These are phyloP conservation scores for Siphlonurus alternatus DNA, from an alignment of 2,888 invertebrate species.

Conservation along the genomic window DNA sequence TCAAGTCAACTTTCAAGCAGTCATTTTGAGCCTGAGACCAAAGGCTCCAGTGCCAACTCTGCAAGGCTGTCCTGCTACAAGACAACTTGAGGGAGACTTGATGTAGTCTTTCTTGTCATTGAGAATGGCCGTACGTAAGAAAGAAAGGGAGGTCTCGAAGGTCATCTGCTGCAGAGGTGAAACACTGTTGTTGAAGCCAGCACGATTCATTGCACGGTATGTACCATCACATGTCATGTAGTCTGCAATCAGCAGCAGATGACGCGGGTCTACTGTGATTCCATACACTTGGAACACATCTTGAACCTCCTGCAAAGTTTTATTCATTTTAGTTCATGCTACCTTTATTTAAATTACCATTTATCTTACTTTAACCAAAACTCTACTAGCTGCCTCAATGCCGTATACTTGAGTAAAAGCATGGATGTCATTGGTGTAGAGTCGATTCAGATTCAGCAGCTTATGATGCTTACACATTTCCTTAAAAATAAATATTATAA, in stretches of 20 bases:
- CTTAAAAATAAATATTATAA: conserved; percentile 28
- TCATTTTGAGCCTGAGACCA: conserved; percentile 16
- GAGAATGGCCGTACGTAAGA: conserved; percentile 61
- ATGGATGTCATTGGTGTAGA: conserved; percentile 91
- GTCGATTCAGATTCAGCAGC: conserved; percentile 56
- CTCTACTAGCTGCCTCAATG: conserved; percentile 85
- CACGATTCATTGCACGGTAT: conserved; percentile 78
- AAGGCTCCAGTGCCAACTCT: conserved; percentile 71
- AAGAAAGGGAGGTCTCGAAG: conserved; percentile 83
- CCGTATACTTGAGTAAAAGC: conserved; percentile 81
- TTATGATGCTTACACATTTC: conserved; percentile 75
- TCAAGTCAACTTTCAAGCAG: too few species aligned
- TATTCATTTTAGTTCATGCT: too few species aligned
- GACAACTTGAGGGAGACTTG: conserved; percentile 66
- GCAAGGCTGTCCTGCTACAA: conserved; percentile 74
- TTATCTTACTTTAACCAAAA: conserved; percentile 67
- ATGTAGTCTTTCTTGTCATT: conserved; percentile 51
- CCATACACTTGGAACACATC: conserved; percentile 96
- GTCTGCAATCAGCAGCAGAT: conserved; percentile 84
- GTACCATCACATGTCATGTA: conserved; percentile 94
- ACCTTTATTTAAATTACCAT: too few species aligned
- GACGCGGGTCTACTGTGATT: conserved; percentile 85
- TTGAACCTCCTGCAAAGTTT: conserved; percentile 57
- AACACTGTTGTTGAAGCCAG: conserved; percentile 75
- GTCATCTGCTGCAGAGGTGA: conserved; percentile 97